Percentiles rank a stretch among this genome's conserved stretches.
Conservation (phyloP, 2,888 invertebrate species). For the Drosophila prolongata region DNA sequence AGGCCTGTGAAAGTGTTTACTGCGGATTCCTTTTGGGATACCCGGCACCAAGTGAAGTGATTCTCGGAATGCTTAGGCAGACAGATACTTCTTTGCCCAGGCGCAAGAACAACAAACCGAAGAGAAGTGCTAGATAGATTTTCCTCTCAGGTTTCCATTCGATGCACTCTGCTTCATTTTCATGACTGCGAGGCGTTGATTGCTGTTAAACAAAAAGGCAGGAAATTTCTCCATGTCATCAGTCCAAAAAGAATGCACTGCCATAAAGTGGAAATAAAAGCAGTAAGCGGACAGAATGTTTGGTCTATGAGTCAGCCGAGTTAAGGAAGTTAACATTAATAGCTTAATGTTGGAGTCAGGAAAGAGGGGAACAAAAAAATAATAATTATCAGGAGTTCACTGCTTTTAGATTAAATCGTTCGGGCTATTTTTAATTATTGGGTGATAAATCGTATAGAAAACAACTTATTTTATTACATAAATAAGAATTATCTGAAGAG, state of each 20-base stretch:
- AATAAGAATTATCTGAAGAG: no score
- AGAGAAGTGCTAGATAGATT: conserved; percentile 21
- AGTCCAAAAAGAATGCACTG: conserved; percentile 21
- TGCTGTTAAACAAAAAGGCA: conserved; percentile 48
- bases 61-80: conserved; percentile 63
- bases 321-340: not conserved
- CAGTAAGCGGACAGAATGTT: conserved; percentile 5
- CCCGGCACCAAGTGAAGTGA: conserved; percentile 55
- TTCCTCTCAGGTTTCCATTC: conserved; percentile 29
- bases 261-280: conserved; percentile 18
- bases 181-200: conserved; percentile 42
- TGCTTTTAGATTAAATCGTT: not conserved
- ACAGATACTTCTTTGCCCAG: conserved; percentile 36
- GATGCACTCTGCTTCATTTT: conserved; percentile 25
- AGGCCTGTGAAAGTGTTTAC: conserved; percentile 49
- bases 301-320: conserved; percentile 21
- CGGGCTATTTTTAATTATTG: no score
- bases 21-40: conserved; percentile 13
- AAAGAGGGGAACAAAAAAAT: not conserved
- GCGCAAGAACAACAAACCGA: conserved; percentile 26
- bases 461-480: no score
- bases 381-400: not conserved
- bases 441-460: no score
- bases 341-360: not conserved
- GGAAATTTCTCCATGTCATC: conserved; percentile 41